Conservation (phyloP, 2,113 vertebrate genomes). For the Hippocampus comes region DNA sequence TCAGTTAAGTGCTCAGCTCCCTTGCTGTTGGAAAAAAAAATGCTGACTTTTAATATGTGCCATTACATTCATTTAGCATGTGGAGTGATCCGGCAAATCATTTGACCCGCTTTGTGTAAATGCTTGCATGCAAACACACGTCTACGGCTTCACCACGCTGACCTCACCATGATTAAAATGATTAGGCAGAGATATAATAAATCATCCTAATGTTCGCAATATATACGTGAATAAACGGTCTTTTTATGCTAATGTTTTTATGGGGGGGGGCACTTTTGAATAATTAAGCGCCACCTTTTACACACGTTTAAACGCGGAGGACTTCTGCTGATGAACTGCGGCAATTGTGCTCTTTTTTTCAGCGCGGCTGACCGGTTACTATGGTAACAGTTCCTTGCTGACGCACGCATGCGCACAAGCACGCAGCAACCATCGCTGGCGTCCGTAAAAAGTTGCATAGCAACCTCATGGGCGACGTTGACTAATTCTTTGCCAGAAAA, state of each 20-base stretch:
- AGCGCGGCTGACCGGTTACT: conserved; percentile 18
- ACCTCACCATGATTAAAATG: background rate
- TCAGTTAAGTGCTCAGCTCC: conserved; percentile 9
- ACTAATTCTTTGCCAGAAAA: background rate
- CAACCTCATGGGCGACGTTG: conserved; percentile 31
- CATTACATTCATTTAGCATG: conserved; percentile 11
- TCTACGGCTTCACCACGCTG: background rate
- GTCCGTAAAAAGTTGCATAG: conserved; percentile 50
- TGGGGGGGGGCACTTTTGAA: background rate
- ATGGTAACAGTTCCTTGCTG: conserved; percentile 27
- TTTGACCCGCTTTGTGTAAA: background rate
- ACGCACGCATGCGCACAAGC: conserved; percentile 3
- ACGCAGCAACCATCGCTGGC: conserved; percentile 48
- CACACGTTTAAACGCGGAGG: background rate
- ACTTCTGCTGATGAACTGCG: background rate
- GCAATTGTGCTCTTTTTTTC: background rate
- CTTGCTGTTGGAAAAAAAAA: background rate
- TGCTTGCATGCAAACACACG: conserved; percentile 3
- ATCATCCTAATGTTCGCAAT: background rate
- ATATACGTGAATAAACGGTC: background rate
- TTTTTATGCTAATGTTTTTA: background rate
- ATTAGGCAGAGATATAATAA: conserved; percentile 5
- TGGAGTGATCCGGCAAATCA: background rate
- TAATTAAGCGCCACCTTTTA: conserved; percentile 4
- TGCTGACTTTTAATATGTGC: background rate